phyloP scores from a whole-genome alignment of 2,888 invertebrate genomes.

The Machimus atricapillus region DNA sequence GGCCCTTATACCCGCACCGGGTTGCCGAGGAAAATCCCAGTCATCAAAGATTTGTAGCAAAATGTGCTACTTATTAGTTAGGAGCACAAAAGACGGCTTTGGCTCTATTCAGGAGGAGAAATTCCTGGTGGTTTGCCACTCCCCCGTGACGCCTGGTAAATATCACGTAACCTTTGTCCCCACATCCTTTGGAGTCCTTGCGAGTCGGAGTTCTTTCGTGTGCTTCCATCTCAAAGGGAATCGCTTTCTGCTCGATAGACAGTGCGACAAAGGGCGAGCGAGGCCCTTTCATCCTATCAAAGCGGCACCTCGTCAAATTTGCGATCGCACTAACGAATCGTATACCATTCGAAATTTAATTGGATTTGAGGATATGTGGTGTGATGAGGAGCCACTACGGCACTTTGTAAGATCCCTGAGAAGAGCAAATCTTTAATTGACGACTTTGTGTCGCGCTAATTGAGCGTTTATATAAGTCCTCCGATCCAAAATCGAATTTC shows the following conservation, averaged over 20 bases:
- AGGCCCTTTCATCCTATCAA: background rate
- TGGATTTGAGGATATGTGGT: conserved; percentile 15
- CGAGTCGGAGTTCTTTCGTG: background rate
- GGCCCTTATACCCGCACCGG: background rate
- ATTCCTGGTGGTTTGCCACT: background rate
- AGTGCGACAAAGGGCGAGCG: background rate
- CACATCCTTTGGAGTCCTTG: background rate
- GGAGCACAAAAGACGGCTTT: background rate
- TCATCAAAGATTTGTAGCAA: background rate
- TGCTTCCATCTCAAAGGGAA: background rate
- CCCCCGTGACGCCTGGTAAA: background rate
- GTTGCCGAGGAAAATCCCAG: background rate
- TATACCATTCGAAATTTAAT: conserved; percentile 9
- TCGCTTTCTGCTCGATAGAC: background rate
- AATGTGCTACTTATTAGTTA: background rate
- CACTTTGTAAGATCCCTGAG: conserved; percentile 16
- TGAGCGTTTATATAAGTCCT: conserved; percentile 11
- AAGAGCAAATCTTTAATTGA: conserved; percentile 18
- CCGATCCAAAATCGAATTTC: conserved; percentile 13
- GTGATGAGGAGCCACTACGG: background rate
- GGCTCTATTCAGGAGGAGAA: background rate
- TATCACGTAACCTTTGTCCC: background rate
- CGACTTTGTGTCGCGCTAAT: conserved; percentile 2
- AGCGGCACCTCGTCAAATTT: background rate
- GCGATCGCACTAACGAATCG: background rate